These are phyloP conservation scores for Talpa occidentalis DNA, from an alignment of 2,113 vertebrate species.

Conservation along the genomic window DNA sequence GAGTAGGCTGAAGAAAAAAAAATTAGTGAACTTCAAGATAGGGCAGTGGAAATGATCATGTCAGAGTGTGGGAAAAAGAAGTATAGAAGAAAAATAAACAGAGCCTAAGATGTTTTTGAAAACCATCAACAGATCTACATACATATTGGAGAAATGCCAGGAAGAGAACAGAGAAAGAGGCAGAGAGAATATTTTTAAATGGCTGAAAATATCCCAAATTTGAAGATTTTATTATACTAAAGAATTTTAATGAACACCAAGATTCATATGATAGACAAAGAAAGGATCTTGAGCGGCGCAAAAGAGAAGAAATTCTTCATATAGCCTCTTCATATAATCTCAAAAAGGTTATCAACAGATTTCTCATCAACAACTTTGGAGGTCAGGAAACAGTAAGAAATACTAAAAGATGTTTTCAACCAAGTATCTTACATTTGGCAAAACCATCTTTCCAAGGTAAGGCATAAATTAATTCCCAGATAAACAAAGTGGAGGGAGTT, in stretches of 20 bases:
- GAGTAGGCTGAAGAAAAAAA: not conserved
- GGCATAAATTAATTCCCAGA: not conserved
- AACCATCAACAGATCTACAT: not conserved
- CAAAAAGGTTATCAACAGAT: not conserved
- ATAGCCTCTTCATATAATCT: too few species aligned
- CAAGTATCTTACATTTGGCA: not conserved
- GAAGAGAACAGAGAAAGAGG: not conserved
- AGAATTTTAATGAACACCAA: not conserved
- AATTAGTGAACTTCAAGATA: not conserved
- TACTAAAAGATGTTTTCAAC: not conserved
- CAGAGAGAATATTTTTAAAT: not conserved
- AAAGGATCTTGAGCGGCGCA: not conserved
- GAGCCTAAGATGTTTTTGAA: not conserved
- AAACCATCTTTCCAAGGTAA: not conserved
- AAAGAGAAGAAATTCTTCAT: not conserved
- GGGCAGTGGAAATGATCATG: not conserved
- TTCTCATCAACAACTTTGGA: not conserved
- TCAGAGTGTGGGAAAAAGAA: not conserved
- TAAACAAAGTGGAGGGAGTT: not conserved
- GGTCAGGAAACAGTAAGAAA: not conserved
- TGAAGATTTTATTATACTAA: not conserved
- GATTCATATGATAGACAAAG: not conserved
- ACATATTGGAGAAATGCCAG: not conserved
- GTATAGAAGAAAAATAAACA: not conserved
- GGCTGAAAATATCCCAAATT: not conserved